phyloP scores from a whole-genome alignment of 2,797 vertebrate species.

The Bovichtus variegatus region DNA sequence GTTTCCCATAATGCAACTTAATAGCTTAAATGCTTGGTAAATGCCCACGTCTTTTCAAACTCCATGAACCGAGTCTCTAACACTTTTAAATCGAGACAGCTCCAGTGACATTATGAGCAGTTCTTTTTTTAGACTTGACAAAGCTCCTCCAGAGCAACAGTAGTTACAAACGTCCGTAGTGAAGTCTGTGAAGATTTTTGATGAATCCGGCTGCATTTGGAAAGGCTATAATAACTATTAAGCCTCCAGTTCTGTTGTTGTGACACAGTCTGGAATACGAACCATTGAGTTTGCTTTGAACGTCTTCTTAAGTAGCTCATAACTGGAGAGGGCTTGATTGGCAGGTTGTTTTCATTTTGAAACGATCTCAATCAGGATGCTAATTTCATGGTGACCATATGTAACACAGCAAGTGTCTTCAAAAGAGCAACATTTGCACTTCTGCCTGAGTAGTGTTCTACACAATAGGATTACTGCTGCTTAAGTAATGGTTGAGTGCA shows the following conservation, averaged over 20 bases:
- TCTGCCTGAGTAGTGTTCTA: neutral
- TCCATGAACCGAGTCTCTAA: neutral
- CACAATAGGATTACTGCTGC: neutral
- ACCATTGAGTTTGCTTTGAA: neutral
- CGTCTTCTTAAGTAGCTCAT: neutral
- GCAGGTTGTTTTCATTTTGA: neutral
- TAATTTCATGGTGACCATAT: neutral
- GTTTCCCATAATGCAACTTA: neutral
- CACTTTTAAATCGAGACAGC: neutral
- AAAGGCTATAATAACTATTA: neutral
- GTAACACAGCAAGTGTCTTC: neutral
- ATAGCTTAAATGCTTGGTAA: neutral
- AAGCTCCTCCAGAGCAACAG: neutral
- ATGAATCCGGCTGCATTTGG: neutral
- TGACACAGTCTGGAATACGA: neutral
- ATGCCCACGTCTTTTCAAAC: neutral
- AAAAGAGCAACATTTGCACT: slow-evolving; percentile 6
- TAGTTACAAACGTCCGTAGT: too few species aligned
- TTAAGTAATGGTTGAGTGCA: slow-evolving; percentile 11
- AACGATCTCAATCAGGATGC: neutral
- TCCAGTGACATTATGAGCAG: neutral
- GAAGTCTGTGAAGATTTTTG: neutral
- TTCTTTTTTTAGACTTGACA: neutral
- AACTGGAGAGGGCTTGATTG: neutral
- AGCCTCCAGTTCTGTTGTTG: neutral